These are phyloP conservation scores for Spodoptera littoralis DNA, from an alignment of 2,888 invertebrate genomes.

Conservation along the genomic window DNA sequence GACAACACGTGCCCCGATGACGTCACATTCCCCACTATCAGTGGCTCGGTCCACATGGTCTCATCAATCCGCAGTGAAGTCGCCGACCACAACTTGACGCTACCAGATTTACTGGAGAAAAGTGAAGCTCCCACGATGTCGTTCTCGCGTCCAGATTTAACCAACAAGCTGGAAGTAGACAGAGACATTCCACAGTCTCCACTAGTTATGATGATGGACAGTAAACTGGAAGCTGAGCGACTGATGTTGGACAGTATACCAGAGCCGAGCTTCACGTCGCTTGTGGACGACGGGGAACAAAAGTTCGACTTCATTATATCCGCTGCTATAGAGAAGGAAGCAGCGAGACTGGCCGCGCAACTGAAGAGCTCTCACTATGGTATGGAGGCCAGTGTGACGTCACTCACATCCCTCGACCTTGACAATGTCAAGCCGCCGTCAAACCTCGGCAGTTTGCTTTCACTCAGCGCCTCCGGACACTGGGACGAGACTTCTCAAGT, in stretches of 20 bases:
- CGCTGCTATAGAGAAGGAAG: constrained; percentile 93
- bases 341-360: constrained; percentile 90
- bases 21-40: constrained; percentile 94
- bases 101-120: constrained; percentile 83
- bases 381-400: constrained; percentile 90
- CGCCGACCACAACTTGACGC: constrained; percentile 85
- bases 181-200: constrained; percentile 60
- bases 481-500: constrained; percentile 81
- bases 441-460: constrained; percentile 91
- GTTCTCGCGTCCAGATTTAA: constrained; percentile 78
- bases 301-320: constrained; percentile 90
- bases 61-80: constrained; percentile 86
- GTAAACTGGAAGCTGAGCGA: constrained; percentile 52
- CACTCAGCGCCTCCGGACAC: constrained; percentile 85
- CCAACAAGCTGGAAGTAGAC: constrained; percentile 76
- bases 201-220: constrained; percentile 58
- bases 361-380: constrained; percentile 71
- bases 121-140: constrained; percentile 69
- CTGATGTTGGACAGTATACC: constrained; percentile 69
- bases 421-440: constrained; percentile 94
- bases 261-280: constrained; percentile 77
- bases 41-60: constrained; percentile 92
- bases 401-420: constrained; percentile 90
- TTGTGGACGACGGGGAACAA: constrained; percentile 85
- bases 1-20: constrained; percentile 94